phyloP scores from a whole-genome alignment of 2,888 invertebrate genomes.

The Lasius fuliginosus region DNA sequence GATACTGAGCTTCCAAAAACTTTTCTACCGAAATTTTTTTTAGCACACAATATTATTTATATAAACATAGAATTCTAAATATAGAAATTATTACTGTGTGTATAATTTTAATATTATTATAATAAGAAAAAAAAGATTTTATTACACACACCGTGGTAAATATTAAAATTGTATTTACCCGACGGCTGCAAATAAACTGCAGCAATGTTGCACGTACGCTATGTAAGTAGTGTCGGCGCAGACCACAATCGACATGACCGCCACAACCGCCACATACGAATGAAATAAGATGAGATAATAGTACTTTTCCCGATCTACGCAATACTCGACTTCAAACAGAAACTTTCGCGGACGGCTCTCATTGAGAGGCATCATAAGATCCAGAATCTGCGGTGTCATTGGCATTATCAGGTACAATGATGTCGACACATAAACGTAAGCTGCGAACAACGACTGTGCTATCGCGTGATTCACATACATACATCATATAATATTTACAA shows the following conservation, averaged over 20 bases:
- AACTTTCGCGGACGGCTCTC: background rate
- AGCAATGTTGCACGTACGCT: constrained; percentile 1
- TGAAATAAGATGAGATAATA: constrained; percentile 24
- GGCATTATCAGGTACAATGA: background rate
- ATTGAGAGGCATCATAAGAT: constrained; percentile 18
- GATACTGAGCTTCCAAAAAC: background rate
- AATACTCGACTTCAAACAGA: background rate
- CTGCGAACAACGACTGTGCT: constrained; percentile 14
- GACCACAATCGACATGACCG: background rate
- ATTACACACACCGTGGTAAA: background rate
- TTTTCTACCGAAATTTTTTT: background rate
- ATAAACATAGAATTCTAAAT: background rate
- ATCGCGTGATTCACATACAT: background rate
- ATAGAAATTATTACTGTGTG: background rate
- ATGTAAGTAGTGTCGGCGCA: constrained; percentile 15
- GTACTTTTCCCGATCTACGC: background rate
- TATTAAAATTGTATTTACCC: constrained; percentile 5
- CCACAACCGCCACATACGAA: background rate
- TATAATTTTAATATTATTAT: background rate
- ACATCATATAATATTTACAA: background rate
- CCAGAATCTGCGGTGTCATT: background rate
- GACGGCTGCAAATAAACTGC: constrained; percentile 24
- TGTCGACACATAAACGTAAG: background rate
- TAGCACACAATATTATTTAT: background rate
- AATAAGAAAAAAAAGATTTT: background rate